phyloP scores from a whole-genome alignment of 2,797 vertebrate genomes.

The Enoplosus armatus region DNA sequence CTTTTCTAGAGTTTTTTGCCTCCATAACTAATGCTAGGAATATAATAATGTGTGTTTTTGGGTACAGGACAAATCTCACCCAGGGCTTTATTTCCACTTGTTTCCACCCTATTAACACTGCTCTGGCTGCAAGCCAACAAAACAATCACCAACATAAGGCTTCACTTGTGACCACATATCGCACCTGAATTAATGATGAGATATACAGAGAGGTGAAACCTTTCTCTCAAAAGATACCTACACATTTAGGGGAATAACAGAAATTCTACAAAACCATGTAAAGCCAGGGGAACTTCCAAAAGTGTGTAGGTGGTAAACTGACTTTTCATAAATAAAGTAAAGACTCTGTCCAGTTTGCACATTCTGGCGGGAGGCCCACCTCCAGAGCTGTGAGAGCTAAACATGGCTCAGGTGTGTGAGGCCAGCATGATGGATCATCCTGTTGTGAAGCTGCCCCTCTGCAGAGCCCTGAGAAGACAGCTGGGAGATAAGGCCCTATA shows the following conservation, averaged over 20 bases:
- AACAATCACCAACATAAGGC: conserved; percentile 18
- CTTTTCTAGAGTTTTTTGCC: conserved; percentile 36
- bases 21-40: conserved; percentile 38
- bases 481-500: conserved; percentile 79
- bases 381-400: conserved; percentile 59
- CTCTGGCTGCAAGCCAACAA: conserved; percentile 17
- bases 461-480: conserved; percentile 78
- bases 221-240: conserved; percentile 16
- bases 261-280: neutral
- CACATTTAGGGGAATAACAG: neutral
- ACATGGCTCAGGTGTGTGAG: conserved; percentile 79
- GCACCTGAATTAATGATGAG: conserved; percentile 34
- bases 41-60: conserved; percentile 25
- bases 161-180: conserved; percentile 11
- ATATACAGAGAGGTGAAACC: conserved; percentile 4
- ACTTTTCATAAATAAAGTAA: conserved; percentile 49
- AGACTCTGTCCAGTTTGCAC: conserved; percentile 48
- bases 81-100: conserved; percentile 28
- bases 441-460: conserved; percentile 75
- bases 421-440: conserved; percentile 80
- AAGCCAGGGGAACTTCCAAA: conserved; percentile 21
- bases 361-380: conserved; percentile 48
- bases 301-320: conserved; percentile 37
- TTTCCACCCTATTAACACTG: conserved; percentile 13
- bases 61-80: conserved; percentile 14